Conservation (phyloP, 53 echinoderm and acorn worm genomes). For the Mesocentrotus franciscanus region DNA sequence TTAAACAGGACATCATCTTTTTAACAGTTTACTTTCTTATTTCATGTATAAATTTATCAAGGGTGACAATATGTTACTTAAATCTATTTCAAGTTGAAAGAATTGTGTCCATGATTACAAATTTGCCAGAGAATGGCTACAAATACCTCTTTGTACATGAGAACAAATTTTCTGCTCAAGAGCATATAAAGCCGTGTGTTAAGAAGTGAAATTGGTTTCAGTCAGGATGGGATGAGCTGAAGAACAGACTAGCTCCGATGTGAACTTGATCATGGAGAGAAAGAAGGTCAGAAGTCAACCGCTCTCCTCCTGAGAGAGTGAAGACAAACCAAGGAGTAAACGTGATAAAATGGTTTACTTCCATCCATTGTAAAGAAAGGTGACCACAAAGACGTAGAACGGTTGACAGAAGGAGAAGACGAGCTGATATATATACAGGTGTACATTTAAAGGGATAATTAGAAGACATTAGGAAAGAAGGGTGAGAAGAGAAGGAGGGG, state of each 20-base stretch:
- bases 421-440: neutral
- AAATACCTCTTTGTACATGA: no score
- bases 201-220: neutral
- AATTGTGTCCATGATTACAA: neutral
- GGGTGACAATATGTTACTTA: neutral
- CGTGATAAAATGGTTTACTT: neutral
- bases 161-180: neutral
- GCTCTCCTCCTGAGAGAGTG: neutral
- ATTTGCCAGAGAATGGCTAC: neutral
- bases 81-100: neutral
- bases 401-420: neutral
- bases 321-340: neutral
- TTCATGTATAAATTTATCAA: neutral
- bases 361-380: neutral
- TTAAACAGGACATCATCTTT: no score
- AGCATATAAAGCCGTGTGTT: neutral
- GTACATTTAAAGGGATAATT: no score
- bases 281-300: conserved; percentile 19
- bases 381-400: neutral
- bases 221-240: neutral
- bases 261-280: neutral
- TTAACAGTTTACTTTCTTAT: no score
- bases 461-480: no score
- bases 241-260: neutral
- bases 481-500: neutral